Base-by-base conservation (phyloP, 2,888 invertebrate genomes). In the Bruchidius siliquastri region DNA sequence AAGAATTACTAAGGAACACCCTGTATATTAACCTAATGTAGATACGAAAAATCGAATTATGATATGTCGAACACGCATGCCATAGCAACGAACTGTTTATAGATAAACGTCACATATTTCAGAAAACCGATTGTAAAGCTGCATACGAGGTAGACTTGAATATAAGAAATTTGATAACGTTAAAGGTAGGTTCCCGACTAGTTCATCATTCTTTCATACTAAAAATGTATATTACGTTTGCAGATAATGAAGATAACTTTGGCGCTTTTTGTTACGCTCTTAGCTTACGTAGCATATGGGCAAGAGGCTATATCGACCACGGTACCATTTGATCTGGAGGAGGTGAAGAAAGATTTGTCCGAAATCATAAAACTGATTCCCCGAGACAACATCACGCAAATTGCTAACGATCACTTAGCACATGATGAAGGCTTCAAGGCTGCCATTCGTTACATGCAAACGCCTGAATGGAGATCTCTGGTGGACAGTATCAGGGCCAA, bases 371-470 rank as follows among this genome's bases (percentile, higher is more conserved):
- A 32, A 18, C 22, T 78, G 66, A 75, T 79, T 49, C 76, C 78
- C 0, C 70, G 69, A 67, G 79, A 78, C 8, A 72, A 75, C 67
- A 72, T 81, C 8, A 72, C 77, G 2, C 75, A 76, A 73, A 77
- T 80, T n/a, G 77, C 77, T 20, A 22, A 75, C 21, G 21, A 73
- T 2, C 79, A 81, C 67, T 67, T 79, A 3, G 49, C 76, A 66
- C 76, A 71, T 18, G 81, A 81, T 71, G 75, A 77, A n/a, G 79
- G 77, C 20, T 80, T 82, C 70, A 76, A 74, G 66, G 77, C 79
- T 22, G 82, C 81, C n/a, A 70, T 82, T 2, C 72, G 74, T 10
- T 80, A 78, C 67, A 76, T 82, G 72, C 79, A 79, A 70, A 72
- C 76, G 21, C 74, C 76, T 8, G 80, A 81, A 69, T 82, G 81